These are phyloP conservation scores for Siderastrea radians DNA, from an alignment of 92 coral and sea anemone species.

Conservation along the genomic window DNA sequence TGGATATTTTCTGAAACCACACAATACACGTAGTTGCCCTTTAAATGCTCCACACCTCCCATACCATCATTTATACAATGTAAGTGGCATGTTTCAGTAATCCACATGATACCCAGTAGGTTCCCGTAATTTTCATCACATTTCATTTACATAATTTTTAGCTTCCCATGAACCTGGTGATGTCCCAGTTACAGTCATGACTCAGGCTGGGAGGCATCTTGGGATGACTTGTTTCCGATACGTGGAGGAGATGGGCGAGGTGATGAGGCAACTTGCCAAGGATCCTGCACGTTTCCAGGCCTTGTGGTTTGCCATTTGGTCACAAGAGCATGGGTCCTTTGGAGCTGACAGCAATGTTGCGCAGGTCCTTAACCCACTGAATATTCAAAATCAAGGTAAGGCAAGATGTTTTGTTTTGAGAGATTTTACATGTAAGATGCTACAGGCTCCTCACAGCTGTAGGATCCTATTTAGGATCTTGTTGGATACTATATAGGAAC, in stretches of 20 bases:
- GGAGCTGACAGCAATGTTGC: slow-evolving; percentile 16
- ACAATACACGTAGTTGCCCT: too few species aligned
- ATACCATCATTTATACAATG: too few species aligned
- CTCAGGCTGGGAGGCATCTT: slow-evolving; percentile 18
- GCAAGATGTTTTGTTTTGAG: not conserved
- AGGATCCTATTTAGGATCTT: too few species aligned
- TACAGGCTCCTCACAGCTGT: too few species aligned
- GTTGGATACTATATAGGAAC: too few species aligned
- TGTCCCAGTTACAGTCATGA: slow-evolving; percentile 7
- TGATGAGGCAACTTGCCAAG: slow-evolving; percentile 6
- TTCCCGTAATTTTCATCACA: too few species aligned
- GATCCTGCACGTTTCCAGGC: slow-evolving; percentile 11
- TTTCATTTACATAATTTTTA: not conserved
- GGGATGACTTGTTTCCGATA: slow-evolving; percentile 32
- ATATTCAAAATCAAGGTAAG: slow-evolving; percentile 17
- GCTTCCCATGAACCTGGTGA: slow-evolving; percentile 28
- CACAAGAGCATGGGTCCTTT: slow-evolving; percentile 11
- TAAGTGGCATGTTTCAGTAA: not conserved
- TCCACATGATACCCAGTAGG: too few species aligned
- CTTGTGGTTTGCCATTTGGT: slow-evolving; percentile 12
- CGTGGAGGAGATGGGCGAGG: slow-evolving; percentile 30
- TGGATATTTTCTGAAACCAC: too few species aligned
- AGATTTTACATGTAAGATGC: too few species aligned
- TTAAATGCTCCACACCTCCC: too few species aligned
- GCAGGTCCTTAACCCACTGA: not conserved